phyloP scores from a whole-genome alignment of 23 tunicate species.

The Corella eumyota region DNA sequence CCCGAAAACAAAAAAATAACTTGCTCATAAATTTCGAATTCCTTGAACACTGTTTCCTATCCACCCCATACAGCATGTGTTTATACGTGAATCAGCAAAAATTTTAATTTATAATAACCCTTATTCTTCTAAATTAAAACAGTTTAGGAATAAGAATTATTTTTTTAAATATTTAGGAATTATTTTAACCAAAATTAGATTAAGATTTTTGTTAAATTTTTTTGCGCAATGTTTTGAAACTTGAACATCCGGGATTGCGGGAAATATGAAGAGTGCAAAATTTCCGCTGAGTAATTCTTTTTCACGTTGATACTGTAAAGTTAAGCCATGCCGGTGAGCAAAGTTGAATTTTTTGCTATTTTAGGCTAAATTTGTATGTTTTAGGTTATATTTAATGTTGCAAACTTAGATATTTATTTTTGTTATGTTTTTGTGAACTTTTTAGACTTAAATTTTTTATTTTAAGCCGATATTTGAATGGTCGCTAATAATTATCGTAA shows the following conservation, averaged over 20 bases:
- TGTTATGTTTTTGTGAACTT: too few relatives aligned
- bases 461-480: too few relatives aligned
- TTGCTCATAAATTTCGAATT: neutral
- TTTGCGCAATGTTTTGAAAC: neutral
- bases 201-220: neutral
- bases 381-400: too few relatives aligned
- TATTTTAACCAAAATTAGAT: too few relatives aligned
- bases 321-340: slow-evolving; percentile 16
- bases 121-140: too few relatives aligned
- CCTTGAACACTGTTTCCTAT: neutral
- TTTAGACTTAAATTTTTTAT: too few relatives aligned
- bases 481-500: too few relatives aligned
- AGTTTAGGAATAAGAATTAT: too few relatives aligned
- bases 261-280: too few relatives aligned
- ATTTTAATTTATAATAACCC: too few relatives aligned
- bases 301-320: slow-evolving; percentile 3
- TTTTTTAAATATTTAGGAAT: too few relatives aligned
- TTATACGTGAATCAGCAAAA: neutral
- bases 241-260: slow-evolving; percentile 13
- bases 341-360: neutral
- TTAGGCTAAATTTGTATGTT: neutral
- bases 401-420: too few relatives aligned
- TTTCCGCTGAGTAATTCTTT: slow-evolving; percentile 16
- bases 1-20: neutral
- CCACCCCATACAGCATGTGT: neutral